Base-by-base conservation (phyloP, 35 echinoderm and acorn worm genomes). In the Holothuria glaberrima region DNA sequence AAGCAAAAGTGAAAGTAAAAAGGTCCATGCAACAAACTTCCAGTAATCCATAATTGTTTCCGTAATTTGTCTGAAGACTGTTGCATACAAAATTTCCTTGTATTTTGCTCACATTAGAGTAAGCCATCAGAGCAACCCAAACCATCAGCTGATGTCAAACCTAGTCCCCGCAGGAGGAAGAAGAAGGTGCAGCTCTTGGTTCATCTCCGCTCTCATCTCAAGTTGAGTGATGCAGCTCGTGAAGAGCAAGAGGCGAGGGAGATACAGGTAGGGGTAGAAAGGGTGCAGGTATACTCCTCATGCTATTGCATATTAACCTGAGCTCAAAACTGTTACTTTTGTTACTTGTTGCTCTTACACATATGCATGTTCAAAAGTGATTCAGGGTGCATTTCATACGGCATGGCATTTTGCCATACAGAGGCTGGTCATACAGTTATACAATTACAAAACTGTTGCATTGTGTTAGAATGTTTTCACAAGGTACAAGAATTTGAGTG, bases 141-240 rank as follows among this genome's bases (percentile, higher is more conserved):
- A 33, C 34, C 66, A 70, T 33, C 89, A 19, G 60, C 90, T 28
- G 88, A 98, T 25, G 22, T 24, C 41, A 98, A 98, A 60, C 87
- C 89, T 50, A 86, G 59, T 54, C 88, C 91, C 19, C 68, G 88
- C 18, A 87, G 89, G 61, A 96, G 87, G 81, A 98, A 94, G 91
- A 98, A 94, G 75, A 93, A 89, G 35, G 88, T 94, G 20, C 87
- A 94, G 58, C 89, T 98, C 20, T 84, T 98, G 50, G 91, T 95
- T 16, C 87, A 95, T 44, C 86, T 94, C 12, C 70, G 88, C 38
- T 93, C 96, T 50, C 80, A 90, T 50, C 12, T 83, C n/a, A 94
- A 92, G 50, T 58, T 98, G 72, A 91, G 92, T 12, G 96, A 98
- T 44, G 59, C 96, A 26, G 93, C 90, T 25, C 86, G 71, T 50